Conservation (phyloP, 2,888 invertebrate genomes). For the Pyrrhosoma nymphula region DNA sequence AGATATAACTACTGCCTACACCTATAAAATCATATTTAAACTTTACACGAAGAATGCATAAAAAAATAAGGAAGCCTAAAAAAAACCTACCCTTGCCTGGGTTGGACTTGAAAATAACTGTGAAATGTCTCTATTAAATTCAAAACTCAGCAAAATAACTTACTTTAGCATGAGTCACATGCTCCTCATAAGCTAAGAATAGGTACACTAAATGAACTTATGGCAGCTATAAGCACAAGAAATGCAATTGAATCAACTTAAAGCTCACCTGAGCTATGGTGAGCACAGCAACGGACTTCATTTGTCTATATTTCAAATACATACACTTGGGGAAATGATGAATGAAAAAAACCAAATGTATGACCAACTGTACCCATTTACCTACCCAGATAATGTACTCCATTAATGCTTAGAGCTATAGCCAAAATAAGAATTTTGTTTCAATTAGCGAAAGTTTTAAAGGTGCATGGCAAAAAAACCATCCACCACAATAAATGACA, state of each 20-base stretch:
- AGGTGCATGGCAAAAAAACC: not conserved
- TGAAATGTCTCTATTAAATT: not conserved
- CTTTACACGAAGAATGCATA: not conserved
- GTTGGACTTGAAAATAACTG: not conserved
- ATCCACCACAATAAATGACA: conserved; percentile 50
- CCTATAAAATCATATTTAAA: not conserved
- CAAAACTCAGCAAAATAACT: conserved; percentile 11
- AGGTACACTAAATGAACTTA: conserved; percentile 22
- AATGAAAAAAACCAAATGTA: not conserved
- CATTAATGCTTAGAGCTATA: conserved; percentile 25
- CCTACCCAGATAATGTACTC: conserved; percentile 44
- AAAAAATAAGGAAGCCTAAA: not conserved
- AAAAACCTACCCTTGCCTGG: not conserved
- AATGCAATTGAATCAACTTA: conserved; percentile 46
- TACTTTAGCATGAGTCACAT: conserved; percentile 32
- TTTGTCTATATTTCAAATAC: conserved; percentile 27
- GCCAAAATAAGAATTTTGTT: not conserved
- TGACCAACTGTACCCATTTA: conserved; percentile 40
- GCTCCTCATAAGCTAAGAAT: conserved; percentile 43
- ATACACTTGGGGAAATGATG: not conserved
- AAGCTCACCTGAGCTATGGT: conserved; percentile 62
- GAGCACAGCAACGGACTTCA: conserved; percentile 64
- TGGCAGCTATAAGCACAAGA: conserved; percentile 56
- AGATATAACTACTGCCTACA: not conserved
- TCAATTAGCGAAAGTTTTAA: not conserved